Evolutionary conservation across 2,888 invertebrate species (phyloP).

Genomic region (Agrotis puta): DNA sequence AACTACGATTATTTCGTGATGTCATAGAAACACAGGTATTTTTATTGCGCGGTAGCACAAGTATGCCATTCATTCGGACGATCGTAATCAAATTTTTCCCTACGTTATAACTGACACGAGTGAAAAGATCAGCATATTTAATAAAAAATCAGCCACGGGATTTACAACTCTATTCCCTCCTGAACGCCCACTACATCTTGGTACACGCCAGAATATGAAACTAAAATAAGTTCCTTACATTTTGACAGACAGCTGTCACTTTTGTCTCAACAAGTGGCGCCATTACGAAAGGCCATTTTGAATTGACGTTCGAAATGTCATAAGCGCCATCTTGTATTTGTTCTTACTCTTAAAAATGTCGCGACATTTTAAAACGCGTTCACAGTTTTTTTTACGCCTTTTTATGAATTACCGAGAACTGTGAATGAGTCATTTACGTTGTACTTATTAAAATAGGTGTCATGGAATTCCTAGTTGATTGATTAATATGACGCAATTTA

Average conservation of each 20-base stretch:
- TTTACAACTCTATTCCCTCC: constrained; percentile 26
- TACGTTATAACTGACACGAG: constrained; percentile 51
- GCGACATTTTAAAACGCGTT: constrained; percentile 23
- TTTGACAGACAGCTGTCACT: constrained; percentile 18
- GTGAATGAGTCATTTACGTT: constrained; percentile 37
- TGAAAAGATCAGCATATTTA: constrained; percentile 52
- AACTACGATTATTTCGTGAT: constrained; percentile 43
- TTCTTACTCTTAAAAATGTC: constrained; percentile 1
- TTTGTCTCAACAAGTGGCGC: constrained; percentile 4
- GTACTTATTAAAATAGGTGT: constrained; percentile 16
- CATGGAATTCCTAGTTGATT: constrained; percentile 33
- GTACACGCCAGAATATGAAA: constrained; percentile 8
- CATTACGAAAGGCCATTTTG: constrained; percentile 4
- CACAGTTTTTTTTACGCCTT: constrained; percentile 40
- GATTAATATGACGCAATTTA: constrained; percentile 48
- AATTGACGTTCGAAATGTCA: neutral
- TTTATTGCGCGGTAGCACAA: constrained; percentile 46
- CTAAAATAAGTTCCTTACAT: constrained; percentile 12
- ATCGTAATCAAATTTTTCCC: constrained; percentile 52
- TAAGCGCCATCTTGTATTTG: constrained; percentile 3
- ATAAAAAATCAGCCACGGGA: constrained; percentile 13
- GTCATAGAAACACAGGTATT: constrained; percentile 37
- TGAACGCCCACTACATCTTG: neutral
- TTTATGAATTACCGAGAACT: constrained; percentile 41
- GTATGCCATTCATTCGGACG: constrained; percentile 47